Conservation (phyloP, 2,888 invertebrate species). For the Gastracanthus pulcherrimus region DNA sequence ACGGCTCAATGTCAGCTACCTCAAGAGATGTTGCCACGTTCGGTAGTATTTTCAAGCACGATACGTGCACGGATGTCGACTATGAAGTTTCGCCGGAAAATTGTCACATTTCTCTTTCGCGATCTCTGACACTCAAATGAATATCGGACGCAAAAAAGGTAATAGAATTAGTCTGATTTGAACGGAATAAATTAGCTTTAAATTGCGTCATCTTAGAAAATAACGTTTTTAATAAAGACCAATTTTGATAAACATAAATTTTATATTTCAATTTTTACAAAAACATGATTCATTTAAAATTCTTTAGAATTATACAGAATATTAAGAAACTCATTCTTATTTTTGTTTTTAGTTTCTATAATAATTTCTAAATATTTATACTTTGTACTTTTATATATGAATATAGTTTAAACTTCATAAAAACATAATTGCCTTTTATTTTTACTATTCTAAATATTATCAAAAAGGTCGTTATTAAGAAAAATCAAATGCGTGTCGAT, state of each 20-base stretch:
- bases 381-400: not conserved
- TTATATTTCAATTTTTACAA: too few species aligned
- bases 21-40: conserved; percentile 72
- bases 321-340: too few species aligned
- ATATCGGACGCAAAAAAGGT: conserved; percentile 3
- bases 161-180: too few species aligned
- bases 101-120: not conserved
- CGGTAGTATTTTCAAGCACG: conserved; percentile 64
- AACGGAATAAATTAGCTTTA: too few species aligned
- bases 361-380: not conserved
- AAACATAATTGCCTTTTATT: not conserved
- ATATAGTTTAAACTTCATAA: not conserved
- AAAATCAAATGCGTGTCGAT: not conserved
- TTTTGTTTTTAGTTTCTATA: not conserved
- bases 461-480: not conserved
- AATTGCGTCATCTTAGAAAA: too few species aligned
- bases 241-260: too few species aligned
- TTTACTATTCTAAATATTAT: not conserved
- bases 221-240: too few species aligned
- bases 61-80: conserved; percentile 59
- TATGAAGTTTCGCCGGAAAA: not conserved
- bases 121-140: not conserved
- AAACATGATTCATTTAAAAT: too few species aligned
- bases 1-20: conserved; percentile 76
- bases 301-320: too few species aligned